Evolutionary conservation across 1,140 invertebrate genomes (phyloP).

Genomic region (Eupristina koningsbergeri): DNA sequence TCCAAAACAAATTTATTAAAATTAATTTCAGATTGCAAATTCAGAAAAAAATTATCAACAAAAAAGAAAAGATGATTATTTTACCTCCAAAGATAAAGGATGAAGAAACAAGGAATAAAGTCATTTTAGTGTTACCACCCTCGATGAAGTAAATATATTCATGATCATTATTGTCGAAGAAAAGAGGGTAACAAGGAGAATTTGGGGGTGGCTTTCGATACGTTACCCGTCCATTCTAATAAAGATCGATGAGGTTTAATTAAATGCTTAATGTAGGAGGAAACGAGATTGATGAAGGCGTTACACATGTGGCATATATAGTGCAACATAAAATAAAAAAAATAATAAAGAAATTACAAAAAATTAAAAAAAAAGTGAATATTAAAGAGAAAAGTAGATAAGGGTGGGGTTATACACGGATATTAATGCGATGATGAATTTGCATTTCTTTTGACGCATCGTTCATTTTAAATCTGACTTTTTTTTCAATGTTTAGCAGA

Average conservation of each 20-base stretch:
- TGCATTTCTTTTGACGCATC: neutral
- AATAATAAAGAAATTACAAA: neutral
- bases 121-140: neutral
- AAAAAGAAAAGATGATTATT: neutral
- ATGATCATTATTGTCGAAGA: slow-evolving; percentile 57
- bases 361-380: neutral
- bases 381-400: neutral
- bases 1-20: too few relatives aligned
- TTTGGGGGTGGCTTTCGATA: slow-evolving; percentile 61
- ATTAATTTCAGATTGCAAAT: neutral
- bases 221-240: slow-evolving; percentile 57
- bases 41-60: neutral
- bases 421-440: neutral
- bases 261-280: slow-evolving; percentile 61
- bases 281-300: slow-evolving; percentile 23
- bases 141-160: slow-evolving; percentile 66
- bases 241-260: slow-evolving; percentile 71
- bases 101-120: neutral
- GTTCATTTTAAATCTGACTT: neutral
- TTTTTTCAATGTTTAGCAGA: neutral
- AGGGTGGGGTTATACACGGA: neutral
- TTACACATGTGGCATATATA: neutral
- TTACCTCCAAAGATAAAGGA: neutral
- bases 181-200: slow-evolving; percentile 59
- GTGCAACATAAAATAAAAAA: slow-evolving; percentile 40